Evolutionary conservation across 2,888 invertebrate genomes (phyloP).

Genomic region (Iselma pallidipennis): DNA sequence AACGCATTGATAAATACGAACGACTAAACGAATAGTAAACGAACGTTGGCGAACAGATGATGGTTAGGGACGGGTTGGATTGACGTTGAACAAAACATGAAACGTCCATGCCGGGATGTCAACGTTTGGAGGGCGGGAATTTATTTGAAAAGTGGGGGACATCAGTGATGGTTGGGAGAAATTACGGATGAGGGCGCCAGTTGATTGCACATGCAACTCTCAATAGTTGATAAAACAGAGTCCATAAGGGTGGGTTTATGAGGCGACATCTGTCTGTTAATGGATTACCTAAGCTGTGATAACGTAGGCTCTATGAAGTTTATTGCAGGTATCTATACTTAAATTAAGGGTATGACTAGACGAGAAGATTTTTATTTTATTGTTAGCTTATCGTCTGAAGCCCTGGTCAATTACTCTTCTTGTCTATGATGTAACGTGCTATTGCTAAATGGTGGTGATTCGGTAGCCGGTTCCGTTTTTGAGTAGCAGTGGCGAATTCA

Average conservation of each 20-base stretch:
- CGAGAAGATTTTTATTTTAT: too few species aligned
- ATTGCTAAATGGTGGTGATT: too few species aligned
- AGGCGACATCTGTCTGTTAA: not conserved
- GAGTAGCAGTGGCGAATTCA: too few species aligned
- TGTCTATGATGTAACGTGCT: too few species aligned
- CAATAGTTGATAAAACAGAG: not conserved
- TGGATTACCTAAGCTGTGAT: not conserved
- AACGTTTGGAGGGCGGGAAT: constrained; percentile 9
- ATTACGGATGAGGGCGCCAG: constrained; percentile 11
- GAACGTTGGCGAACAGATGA: constrained; percentile 8
- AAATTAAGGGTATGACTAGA: too few species aligned
- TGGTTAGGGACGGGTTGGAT: constrained; percentile 2
- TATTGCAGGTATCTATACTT: too few species aligned
- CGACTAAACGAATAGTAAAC: constrained; percentile 38
- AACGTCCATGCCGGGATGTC: not conserved
- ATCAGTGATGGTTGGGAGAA: not conserved
- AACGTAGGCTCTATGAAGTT: too few species aligned
- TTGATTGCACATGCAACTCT: not conserved
- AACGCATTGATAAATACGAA: constrained; percentile 38
- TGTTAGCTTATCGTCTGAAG: too few species aligned
- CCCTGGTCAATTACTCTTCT: too few species aligned
- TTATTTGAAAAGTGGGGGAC: constrained; percentile 12
- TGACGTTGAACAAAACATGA: not conserved
- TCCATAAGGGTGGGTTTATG: not conserved
- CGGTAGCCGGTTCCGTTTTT: too few species aligned